A percentile compares a stretch with the other conserved stretches of the same genome.
phyloP scores from a whole-genome alignment of 2,797 vertebrate genomes.

The Rhinatrema bivittatum region DNA sequence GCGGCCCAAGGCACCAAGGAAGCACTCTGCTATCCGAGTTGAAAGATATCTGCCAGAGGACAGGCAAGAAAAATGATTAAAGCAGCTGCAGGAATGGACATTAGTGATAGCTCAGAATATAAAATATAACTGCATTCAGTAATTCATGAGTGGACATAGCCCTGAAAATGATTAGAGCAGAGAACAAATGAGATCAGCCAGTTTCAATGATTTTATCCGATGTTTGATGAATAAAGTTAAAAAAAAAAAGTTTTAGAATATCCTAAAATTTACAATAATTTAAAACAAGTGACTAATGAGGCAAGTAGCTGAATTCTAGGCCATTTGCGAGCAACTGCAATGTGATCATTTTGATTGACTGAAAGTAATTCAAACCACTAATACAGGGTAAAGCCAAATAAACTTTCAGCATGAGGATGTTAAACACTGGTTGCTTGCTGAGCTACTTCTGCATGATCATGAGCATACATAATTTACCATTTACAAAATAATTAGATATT shows the following conservation, averaged over 20 bases:
- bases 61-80: no score
- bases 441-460: no score
- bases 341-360: conserved; percentile 11
- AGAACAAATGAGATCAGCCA: conserved; percentile 34
- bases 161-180: conserved; percentile 43
- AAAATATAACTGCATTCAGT: conserved; percentile 47
- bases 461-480: no score
- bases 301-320: conserved; percentile 15
- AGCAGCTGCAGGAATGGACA: conserved; percentile 38
- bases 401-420: no score
- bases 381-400: conserved; percentile 11
- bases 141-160: conserved; percentile 44
- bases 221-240: conserved; percentile 36
- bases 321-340: conserved; percentile 13
- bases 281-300: no score
- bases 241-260: conserved; percentile 27
- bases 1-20: conserved; percentile 36
- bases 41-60: no score
- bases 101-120: conserved; percentile 44
- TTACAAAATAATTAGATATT: no score
- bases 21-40: conserved; percentile 22
- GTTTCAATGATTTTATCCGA: conserved; percentile 34
- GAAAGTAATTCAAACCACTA: conserved; percentile 6
- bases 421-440: no score
- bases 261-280: no score